A percentile compares a stretch with the other conserved stretches of the same genome.
phyloP scores from a whole-genome alignment of 2,113 vertebrate species.

The Ammodramus savannarum region DNA sequence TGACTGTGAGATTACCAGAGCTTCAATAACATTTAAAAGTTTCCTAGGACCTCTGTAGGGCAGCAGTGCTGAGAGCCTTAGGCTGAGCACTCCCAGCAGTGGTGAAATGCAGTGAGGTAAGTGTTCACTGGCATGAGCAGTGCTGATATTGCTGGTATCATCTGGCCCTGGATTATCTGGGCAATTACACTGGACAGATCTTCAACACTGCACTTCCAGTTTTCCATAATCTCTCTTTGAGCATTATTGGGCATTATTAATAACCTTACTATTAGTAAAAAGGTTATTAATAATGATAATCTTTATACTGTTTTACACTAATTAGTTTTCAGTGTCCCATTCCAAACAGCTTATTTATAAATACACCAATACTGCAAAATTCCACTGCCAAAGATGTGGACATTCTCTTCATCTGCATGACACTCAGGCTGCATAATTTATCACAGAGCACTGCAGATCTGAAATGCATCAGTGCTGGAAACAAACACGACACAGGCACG shows the following conservation, averaged over 20 bases:
- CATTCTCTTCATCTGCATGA: not conserved
- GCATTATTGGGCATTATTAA: not conserved
- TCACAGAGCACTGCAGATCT: not conserved
- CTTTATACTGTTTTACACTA: not conserved
- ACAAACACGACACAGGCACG: accelerated
- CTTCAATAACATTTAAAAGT: not conserved
- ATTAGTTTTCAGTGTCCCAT: not conserved
- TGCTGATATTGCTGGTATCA: not conserved
- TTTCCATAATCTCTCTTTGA: not conserved
- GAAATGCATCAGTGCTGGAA: not conserved
- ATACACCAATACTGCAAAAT: not conserved
- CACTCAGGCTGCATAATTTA: not conserved
- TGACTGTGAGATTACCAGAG: not conserved
- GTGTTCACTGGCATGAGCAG: not conserved
- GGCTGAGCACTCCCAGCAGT: not conserved
- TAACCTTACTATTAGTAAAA: no score
- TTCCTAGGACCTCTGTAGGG: not conserved
- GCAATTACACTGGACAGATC: not conserved
- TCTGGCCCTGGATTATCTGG: not conserved
- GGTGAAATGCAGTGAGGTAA: not conserved
- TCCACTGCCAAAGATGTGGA: not conserved
- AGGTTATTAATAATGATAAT: not conserved
- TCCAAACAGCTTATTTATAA: not conserved
- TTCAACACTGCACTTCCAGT: not conserved
- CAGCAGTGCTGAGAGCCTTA: not conserved